Evolutionary conservation across 2,888 invertebrate genomes (phyloP), one percentile per base, ranked within the genome.

Genomic region (Calameuta idolon): DNA sequence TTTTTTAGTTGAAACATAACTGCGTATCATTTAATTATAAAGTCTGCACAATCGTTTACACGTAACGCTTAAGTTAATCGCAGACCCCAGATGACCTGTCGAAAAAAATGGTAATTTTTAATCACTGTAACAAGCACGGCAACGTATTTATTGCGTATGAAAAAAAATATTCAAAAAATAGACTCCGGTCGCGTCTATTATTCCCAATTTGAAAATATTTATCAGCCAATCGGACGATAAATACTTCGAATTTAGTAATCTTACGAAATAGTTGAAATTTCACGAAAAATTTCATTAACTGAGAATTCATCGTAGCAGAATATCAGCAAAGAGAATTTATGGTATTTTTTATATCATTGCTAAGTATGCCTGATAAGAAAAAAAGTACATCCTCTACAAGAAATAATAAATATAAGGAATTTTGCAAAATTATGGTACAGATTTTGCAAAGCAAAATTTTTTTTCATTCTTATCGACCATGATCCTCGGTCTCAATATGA

Each of bases 61-160:
- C 82, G 76, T 79, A 73, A 80, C 74, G 77, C 30, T 12, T 33
- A 12, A 31, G 83, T 86, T 88, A 87, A 86, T 85, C 85, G 79
- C 82, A 78, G 83, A 85, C 86, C 81, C 83, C 79, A 83, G 84
- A 85, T 85, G 83, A 87, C 85, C 83, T 79, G 83, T 83, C 81
- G 82, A 85, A 85, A 87, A 84, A 82, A 79, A 77, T 83, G 78
- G 5, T 55, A 55, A 55, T 55, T 55, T 23, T 1, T 55, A 15
- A 23, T 55, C 55, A 0, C 55, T 55, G 77, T 79, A 37, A 75
- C 81, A 77, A 77, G 80, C 75, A 80, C 76, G 55, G 1, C 23
- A 23, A 55, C 55, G 55, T 23, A 23, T 55, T 55, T 55, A 23
- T 55, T 55, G 23, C 23, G 55, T 23, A 23, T 15, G 55, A 55